Evolutionary conservation across 1,140 invertebrate genomes (phyloP).

Genomic region (Hylyphantes graminicola): DNA sequence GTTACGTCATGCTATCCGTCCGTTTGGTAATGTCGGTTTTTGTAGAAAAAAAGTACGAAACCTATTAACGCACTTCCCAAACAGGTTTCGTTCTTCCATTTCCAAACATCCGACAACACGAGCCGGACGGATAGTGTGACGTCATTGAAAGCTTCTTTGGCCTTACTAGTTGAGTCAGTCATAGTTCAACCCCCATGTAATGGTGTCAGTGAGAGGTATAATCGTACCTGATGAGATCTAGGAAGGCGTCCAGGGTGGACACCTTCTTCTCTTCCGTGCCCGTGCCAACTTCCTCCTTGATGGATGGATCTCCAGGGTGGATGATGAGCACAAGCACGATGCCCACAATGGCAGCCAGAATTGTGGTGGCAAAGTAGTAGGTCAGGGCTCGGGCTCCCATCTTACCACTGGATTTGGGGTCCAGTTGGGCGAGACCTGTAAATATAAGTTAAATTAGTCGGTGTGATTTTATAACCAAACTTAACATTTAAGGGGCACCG

Average conservation of each 20-base stretch:
- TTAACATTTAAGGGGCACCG: no score
- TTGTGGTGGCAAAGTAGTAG: slow-evolving; percentile 74
- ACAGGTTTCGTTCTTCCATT: no score
- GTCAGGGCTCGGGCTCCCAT: slow-evolving; percentile 71
- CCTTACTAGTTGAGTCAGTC: no score
- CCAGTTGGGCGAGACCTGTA: slow-evolving; percentile 67
- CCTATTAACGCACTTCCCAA: no score
- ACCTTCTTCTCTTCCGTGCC: slow-evolving; percentile 65
- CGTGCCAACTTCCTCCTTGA: slow-evolving; percentile 63
- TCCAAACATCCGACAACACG: no score
- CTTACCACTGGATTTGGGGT: slow-evolving; percentile 68
- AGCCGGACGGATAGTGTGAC: no score
- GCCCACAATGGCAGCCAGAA: slow-evolving; percentile 71
- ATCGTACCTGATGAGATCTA: slow-evolving; percentile 73
- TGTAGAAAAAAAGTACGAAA: no score
- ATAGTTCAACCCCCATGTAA: neutral
- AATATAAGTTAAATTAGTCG: neutral
- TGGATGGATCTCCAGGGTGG: slow-evolving; percentile 69
- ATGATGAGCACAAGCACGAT: slow-evolving; percentile 71
- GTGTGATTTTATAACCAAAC: no score
- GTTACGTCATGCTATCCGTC: no score
- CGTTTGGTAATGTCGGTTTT: no score
- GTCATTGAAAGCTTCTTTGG: no score
- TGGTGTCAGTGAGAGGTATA: neutral
- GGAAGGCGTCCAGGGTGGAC: slow-evolving; percentile 73